These are phyloP conservation scores for Pteria penguin DNA, from an alignment of 2,888 invertebrate genomes.

Conservation along the genomic window DNA sequence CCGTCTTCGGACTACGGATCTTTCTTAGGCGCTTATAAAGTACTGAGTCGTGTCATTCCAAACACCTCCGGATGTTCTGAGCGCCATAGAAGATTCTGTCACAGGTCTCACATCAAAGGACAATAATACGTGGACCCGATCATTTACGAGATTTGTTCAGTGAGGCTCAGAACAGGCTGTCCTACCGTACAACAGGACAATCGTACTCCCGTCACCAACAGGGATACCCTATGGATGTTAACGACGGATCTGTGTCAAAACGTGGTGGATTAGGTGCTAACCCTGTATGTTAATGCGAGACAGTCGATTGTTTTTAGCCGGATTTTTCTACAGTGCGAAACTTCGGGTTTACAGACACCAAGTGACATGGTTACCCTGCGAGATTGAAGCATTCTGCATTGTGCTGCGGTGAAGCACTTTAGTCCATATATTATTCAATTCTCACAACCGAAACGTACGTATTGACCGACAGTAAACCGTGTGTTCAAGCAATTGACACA, in stretches of 20 bases:
- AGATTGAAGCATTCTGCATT: conserved; percentile 23
- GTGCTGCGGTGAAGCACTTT: conserved; percentile 37
- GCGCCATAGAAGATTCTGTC: conserved; percentile 35
- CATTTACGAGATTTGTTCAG: conserved; percentile 1
- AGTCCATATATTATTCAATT: conserved; percentile 49
- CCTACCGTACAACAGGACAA: conserved; percentile 25
- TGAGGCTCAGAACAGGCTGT: conserved; percentile 5
- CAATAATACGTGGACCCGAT: conserved; percentile 42
- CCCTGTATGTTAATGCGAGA: conserved; percentile 52
- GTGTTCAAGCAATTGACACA: conserved; percentile 34
- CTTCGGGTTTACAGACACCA: conserved; percentile 25
- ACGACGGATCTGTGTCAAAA: conserved; percentile 44
- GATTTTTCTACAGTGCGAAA: conserved; percentile 28
- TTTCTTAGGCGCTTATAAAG: conserved; percentile 54
- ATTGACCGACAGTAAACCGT: no score
- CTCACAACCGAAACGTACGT: conserved; percentile 32
- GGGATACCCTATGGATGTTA: conserved; percentile 45
- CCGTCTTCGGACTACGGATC: conserved; percentile 49
- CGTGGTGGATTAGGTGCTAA: conserved; percentile 37
- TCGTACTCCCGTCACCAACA: conserved; percentile 32
- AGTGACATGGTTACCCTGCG: conserved; percentile 23
- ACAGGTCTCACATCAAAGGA: conserved; percentile 34
- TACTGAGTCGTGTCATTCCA: conserved; percentile 44
- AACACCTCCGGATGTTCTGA: conserved; percentile 24
- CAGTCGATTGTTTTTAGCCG: conserved; percentile 28